phyloP scores from a whole-genome alignment of 2,113 vertebrate species.

The Anoplopoma fimbria region DNA sequence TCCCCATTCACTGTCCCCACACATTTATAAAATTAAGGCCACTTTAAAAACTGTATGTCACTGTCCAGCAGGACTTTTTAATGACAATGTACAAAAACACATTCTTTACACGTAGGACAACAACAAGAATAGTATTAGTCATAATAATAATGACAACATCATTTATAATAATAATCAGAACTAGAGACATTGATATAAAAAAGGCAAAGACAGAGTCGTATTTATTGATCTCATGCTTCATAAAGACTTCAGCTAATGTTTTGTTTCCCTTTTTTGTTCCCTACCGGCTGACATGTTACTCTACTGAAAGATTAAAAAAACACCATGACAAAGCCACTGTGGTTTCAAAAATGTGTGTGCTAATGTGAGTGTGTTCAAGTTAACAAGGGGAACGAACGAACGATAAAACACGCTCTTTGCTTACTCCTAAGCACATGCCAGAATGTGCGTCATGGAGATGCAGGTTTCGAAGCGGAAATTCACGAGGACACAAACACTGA shows the following conservation, averaged over 20 bases:
- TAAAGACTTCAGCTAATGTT: constrained; percentile 36
- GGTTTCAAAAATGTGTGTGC: constrained; percentile 51
- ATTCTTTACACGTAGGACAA: constrained; percentile 81
- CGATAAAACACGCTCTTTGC: constrained; percentile 29
- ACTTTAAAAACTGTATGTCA: constrained; percentile 83
- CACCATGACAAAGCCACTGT: constrained; percentile 39
- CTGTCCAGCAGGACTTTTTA: constrained; percentile 88
- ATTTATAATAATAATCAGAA: constrained; percentile 69
- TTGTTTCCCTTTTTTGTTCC: constrained; percentile 61
- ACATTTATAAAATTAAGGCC: constrained; percentile 84
- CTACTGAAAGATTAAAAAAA: constrained; percentile 57
- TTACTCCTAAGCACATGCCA: constrained; percentile 59
- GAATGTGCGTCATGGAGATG: constrained; percentile 41
- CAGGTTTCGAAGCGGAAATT: constrained; percentile 66
- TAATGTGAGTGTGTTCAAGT: constrained; percentile 31
- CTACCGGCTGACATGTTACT: constrained; percentile 62
- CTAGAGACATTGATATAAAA: constrained; percentile 68
- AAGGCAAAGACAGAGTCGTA: constrained; percentile 53
- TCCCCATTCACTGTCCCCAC: constrained; percentile 81
- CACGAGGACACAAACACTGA: constrained; percentile 73
- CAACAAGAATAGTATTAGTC: constrained; percentile 82
- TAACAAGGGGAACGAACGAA: constrained; percentile 8
- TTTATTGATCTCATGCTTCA: constrained; percentile 60
- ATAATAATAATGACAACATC: constrained; percentile 81
- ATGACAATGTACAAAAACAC: constrained; percentile 84